Evolutionary conservation across 1,140 invertebrate species (phyloP).

Genomic region (Archegozetes longisetosus): DNA sequence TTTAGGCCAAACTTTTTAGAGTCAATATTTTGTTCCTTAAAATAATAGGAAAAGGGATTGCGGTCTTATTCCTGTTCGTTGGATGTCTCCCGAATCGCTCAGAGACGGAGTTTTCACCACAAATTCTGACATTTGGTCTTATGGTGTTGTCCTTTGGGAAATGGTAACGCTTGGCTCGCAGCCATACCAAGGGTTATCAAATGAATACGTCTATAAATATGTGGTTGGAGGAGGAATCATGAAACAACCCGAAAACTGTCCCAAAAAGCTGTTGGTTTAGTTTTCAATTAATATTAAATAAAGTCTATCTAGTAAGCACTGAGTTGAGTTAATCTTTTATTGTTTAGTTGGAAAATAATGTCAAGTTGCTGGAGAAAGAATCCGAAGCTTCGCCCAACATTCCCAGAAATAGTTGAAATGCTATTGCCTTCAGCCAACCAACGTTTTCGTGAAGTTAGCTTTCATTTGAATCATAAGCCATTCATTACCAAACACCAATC

Average conservation of each 20-base stretch:
- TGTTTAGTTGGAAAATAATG: background rate
- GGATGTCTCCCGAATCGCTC: constrained; percentile 94
- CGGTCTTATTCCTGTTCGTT: constrained; percentile 39
- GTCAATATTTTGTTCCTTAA: background rate
- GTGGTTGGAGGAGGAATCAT: constrained; percentile 77
- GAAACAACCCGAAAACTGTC: constrained; percentile 76
- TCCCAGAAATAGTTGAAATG: constrained; percentile 1
- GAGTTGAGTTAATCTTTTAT: no score
- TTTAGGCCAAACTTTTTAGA: background rate
- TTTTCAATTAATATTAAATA: background rate
- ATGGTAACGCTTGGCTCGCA: constrained; percentile 90
- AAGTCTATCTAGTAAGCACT: no score
- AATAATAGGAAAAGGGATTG: constrained; percentile 19
- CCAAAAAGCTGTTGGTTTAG: constrained; percentile 66
- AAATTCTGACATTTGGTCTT: constrained; percentile 95
- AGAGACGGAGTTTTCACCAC: constrained; percentile 88
- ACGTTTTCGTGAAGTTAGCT: background rate
- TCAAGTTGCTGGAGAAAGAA: background rate
- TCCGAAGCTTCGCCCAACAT: background rate
- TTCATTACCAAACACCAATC: no score
- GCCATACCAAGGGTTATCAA: constrained; percentile 82
- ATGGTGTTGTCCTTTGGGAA: constrained; percentile 93
- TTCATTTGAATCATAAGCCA: constrained; percentile 11
- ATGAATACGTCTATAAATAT: constrained; percentile 94
- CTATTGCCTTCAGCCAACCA: background rate